Base-by-base conservation (phyloP, 2,797 vertebrate species). In the Clarias pachynema region DNA sequence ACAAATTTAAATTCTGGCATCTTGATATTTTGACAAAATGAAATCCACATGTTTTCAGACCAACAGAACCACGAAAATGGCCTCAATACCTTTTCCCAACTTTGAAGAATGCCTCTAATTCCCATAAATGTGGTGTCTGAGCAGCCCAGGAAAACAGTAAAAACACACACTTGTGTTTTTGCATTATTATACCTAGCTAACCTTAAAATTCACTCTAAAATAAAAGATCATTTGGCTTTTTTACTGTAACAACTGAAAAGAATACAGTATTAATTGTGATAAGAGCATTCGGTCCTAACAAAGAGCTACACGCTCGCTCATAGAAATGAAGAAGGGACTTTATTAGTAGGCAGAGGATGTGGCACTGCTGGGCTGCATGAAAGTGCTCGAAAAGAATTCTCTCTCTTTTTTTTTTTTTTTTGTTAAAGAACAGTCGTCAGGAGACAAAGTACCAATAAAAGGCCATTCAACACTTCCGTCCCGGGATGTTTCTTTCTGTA, bases 281-380 rank as follows among this genome's bases (percentile, higher is more conserved):
- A 9, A 78, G 37, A 62, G 74, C 68, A 75, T 49, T 88, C 49
- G 26, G 40, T 49, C 34, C 37, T 26, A 53, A 31, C 6, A 65
- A 66, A 80, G n/a, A 22, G 18, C 62, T 8, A 49, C 77, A 83
- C 31, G 80, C 59, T 88, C 56, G 80, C 57, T 80, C 79, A 88
- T 86, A 90, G 34, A 77, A 56, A 65, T 3, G 18, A 5, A 31
- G 87, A 34, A 78, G 37, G 57, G 53, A 77, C 16, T n/a, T 57
- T 65, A 93, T 94, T 94, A 93, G 92, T 90, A 94, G 85, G 87
- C 92, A 89, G 85, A 81, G 89, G 87, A 84, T 89, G 90, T 87
- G 62, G 84, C 83, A 90, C 82, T 90, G 89, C 90, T 49, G 79
- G 89, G 91, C 90, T 92, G 74, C 88, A 84, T 85, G 73, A 83